Evolutionary conservation across 1,140 invertebrate genomes (phyloP).

Genomic region (Eriosoma lanigerum): DNA sequence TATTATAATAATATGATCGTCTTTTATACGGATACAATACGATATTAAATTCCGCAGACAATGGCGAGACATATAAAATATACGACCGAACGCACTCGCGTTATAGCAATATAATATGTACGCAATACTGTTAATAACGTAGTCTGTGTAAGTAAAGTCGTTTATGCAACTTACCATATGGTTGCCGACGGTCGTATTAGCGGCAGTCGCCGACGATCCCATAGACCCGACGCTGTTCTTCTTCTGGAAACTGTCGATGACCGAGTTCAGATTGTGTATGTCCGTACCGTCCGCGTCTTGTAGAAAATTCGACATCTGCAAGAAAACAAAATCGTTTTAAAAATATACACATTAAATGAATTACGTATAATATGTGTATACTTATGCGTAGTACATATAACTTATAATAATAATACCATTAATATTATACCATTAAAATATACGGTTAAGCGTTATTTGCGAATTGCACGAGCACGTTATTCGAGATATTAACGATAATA

Average conservation of each 20-base stretch:
- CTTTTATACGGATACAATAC: too few relatives aligned
- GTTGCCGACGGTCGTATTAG: background rate
- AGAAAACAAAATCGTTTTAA: background rate
- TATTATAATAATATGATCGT: too few relatives aligned
- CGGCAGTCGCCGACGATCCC: background rate
- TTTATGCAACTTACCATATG: slow-evolving; percentile 58
- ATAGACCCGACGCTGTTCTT: slow-evolving; percentile 53
- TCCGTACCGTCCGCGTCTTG: slow-evolving; percentile 29
- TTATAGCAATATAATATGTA: background rate
- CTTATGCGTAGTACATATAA: too few relatives aligned
- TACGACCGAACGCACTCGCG: background rate
- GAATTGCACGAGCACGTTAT: too few relatives aligned
- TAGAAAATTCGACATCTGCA: slow-evolving; percentile 17
- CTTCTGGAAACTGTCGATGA: slow-evolving; percentile 55
- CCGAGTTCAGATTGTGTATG: slow-evolving; percentile 53
- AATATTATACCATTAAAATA: too few relatives aligned
- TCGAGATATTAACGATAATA: too few relatives aligned
- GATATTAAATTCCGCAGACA: background rate
- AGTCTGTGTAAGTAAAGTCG: background rate
- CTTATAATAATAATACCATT: too few relatives aligned
- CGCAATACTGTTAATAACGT: background rate
- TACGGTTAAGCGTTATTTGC: too few relatives aligned
- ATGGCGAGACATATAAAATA: background rate
- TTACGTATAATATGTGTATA: too few relatives aligned
- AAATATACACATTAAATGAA: background rate